Percentiles rank a stretch among this genome's conserved stretches.
Evolutionary conservation across 1,140 invertebrate species (phyloP).

Genomic region (Diorhabda elongata): DNA sequence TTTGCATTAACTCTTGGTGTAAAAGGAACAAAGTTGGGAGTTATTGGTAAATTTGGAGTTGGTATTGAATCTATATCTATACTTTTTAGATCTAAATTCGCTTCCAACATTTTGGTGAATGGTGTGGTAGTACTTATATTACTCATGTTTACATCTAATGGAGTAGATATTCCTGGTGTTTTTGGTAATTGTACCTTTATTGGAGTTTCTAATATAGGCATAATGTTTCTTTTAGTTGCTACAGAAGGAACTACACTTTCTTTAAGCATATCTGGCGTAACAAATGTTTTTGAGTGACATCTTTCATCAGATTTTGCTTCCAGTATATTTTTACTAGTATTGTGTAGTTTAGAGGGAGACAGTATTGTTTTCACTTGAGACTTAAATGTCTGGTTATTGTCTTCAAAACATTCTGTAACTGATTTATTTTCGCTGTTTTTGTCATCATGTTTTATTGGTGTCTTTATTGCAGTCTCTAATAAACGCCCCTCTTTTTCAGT

Average conservation of each 20-base stretch:
- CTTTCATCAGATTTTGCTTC: background rate
- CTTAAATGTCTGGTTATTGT: background rate
- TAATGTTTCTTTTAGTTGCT: conserved; percentile 26
- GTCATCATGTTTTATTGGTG: background rate
- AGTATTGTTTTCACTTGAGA: background rate
- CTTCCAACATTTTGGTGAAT: conserved; percentile 40
- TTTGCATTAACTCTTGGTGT: conserved; percentile 18
- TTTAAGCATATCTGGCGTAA: conserved; percentile 15
- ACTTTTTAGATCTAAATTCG: conserved; percentile 31
- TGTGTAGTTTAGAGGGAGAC: conserved; percentile 3
- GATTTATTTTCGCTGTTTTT: background rate
- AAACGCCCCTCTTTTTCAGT: conserved; percentile 1
- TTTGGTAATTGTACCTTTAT: conserved; percentile 32
- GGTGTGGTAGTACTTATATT: conserved; percentile 31
- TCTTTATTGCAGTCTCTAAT: conserved; percentile 10
- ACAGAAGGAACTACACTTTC: conserved; percentile 2
- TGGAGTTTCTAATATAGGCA: conserved; percentile 36
- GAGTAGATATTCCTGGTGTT: conserved; percentile 28
- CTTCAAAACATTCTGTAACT: background rate
- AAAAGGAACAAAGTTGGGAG: conserved; percentile 36
- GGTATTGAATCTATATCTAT: conserved; percentile 29
- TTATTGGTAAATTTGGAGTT: conserved; percentile 42
- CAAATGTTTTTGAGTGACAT: background rate
- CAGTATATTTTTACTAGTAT: conserved; percentile 10
- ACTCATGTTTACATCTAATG: conserved; percentile 9